Base-by-base conservation (phyloP, 2,888 invertebrate genomes). In the Amphipoea oculea region DNA sequence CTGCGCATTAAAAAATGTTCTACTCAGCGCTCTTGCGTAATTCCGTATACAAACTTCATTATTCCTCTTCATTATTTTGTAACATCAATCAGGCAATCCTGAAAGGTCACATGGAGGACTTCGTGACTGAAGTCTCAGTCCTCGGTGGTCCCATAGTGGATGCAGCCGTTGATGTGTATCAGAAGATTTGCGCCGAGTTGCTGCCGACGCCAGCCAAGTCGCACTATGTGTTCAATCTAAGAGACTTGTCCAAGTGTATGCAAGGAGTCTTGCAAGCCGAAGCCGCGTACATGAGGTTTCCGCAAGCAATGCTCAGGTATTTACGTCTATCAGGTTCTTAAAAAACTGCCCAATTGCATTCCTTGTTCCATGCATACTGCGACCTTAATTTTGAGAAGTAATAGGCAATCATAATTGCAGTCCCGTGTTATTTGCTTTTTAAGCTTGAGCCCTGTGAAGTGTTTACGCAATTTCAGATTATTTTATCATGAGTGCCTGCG, bases 401-500 rank as follows among this genome's bases (percentile, higher is more conserved):
- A 42, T 40, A 42, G 4, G 14, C 36, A n/a, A 51, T 20, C 3
- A 48, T 23, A 1, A 40, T 40, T 51, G 29, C 36, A 29, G 11
- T 23, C 6, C 11, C 2, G 2, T 23, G 12, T 12, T 23, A n/a
- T 65, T 65, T 63, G 48, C 23, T 63, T 74, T 2, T 63, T 12
- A 42, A 51, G 20, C 23, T 23, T 9, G 29, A 23, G 57, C 36
- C 40, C n/a, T n/a, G 7, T n/a, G 20, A 74, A 80, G 40, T 36
- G 2, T 54, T 45, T 7, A 48, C 45, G 1, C 3, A 60, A 29
- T 86, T 95, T 5, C 90, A 98, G 99, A 87, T 95, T 99, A 14
- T 99, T 99, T 96, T 99, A 98, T 88, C 99, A 99, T 93, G 99
- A 99, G 95, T 98, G 99, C 79, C 97, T 99, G 78, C 97, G 99